A percentile compares a stretch with the other conserved stretches of the same genome.
Conservation (phyloP, 2,797 vertebrate genomes). For the Catamblyrhynchus diadema region DNA sequence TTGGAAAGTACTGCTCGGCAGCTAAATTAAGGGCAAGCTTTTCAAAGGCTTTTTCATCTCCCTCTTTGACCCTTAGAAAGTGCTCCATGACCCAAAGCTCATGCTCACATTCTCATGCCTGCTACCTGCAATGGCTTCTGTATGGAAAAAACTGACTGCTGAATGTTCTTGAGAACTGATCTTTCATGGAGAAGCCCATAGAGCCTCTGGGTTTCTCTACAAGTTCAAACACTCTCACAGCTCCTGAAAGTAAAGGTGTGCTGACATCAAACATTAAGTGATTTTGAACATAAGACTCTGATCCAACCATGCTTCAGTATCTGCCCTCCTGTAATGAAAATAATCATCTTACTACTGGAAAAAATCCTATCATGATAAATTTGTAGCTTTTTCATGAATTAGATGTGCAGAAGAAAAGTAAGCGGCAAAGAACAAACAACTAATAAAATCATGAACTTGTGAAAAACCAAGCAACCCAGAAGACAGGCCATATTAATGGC, state of each 20-base stretch:
- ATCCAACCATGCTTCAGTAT: not conserved
- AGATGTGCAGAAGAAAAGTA: not conserved
- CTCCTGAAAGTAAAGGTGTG: not conserved
- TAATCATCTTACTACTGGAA: not conserved
- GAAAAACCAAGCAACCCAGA: not conserved
- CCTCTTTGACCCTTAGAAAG: not conserved
- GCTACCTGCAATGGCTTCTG: not conserved
- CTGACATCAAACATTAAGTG: not conserved
- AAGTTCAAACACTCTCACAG: not conserved
- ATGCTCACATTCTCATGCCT: not conserved
- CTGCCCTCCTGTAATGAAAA: not conserved
- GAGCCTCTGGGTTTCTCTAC: not conserved
- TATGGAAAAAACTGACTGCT: not conserved
- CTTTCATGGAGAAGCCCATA: not conserved
- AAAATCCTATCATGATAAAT: not conserved
- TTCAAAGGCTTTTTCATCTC: not conserved
- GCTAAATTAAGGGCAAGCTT: not conserved
- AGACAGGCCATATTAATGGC: not conserved
- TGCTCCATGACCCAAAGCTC: not conserved
- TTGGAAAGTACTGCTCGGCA: not conserved
- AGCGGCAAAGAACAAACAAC: not conserved
- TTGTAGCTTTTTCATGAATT: not conserved
- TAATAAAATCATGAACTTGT: not conserved
- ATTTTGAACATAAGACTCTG: not conserved
- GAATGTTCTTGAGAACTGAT: not conserved